Conservation (phyloP, 2,797 vertebrate species). For the Coreius guichenoti region DNA sequence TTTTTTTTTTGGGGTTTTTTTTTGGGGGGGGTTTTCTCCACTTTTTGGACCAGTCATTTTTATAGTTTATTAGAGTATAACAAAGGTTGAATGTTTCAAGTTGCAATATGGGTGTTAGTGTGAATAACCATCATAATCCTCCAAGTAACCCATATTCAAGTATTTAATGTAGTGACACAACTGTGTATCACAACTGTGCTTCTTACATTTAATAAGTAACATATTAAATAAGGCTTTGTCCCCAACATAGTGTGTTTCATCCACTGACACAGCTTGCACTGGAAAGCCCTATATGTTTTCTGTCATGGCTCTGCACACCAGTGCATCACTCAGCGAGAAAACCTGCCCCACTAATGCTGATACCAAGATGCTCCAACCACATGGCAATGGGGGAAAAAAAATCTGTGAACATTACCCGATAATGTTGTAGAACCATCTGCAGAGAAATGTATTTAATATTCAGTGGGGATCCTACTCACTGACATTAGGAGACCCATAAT, state of each 20-base stretch:
- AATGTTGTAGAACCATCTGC: constrained; percentile 75
- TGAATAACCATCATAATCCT: constrained; percentile 27
- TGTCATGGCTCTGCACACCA: constrained; percentile 46
- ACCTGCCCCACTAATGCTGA: constrained; percentile 49
- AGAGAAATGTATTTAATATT: constrained; percentile 80
- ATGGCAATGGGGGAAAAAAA: constrained; percentile 64
- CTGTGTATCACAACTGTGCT: not conserved
- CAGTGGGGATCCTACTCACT: constrained; percentile 68
- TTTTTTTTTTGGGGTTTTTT: not conserved
- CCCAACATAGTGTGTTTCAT: constrained; percentile 22
- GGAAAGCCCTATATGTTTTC: constrained; percentile 52
- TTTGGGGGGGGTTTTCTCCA: too few species aligned
- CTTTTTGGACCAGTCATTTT: constrained; percentile 12
- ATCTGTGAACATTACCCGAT: constrained; percentile 77
- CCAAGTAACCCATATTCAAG: constrained; percentile 31
- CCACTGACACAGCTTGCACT: constrained; percentile 46
- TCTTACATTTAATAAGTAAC: too few species aligned
- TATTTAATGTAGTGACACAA: constrained; percentile 6
- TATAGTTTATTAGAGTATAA: constrained; percentile 16
- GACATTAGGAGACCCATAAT: constrained; percentile 80
- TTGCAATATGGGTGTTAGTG: not conserved
- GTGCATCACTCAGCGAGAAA: constrained; percentile 46
- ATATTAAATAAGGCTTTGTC: constrained; percentile 37
- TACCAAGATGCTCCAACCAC: constrained; percentile 55
- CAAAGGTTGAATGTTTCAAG: not conserved